Conservation (phyloP, 2,888 invertebrate species). For the Hypena proboscidalis region DNA sequence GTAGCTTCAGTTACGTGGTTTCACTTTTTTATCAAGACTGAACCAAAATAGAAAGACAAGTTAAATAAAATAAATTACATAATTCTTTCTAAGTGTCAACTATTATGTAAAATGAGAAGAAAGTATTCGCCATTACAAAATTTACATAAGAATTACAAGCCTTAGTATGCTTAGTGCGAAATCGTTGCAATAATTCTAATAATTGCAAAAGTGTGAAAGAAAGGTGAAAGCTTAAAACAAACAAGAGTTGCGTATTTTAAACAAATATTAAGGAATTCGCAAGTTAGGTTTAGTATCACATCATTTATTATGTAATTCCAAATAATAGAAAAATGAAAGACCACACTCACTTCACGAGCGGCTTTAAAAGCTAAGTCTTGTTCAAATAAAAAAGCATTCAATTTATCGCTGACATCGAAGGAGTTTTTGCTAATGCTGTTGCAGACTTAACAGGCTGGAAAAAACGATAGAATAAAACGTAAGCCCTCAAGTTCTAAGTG, state of each 20-base stretch:
- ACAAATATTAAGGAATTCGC: slow-evolving; percentile 76
- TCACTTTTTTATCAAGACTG: no score
- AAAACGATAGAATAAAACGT: slow-evolving; percentile 34
- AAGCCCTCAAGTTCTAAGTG: not conserved
- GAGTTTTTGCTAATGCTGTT: slow-evolving; percentile 43
- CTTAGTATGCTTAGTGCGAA: slow-evolving; percentile 6
- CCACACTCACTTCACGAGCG: slow-evolving; percentile 36
- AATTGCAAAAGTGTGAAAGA: slow-evolving; percentile 53
- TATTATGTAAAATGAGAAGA: slow-evolving; percentile 8
- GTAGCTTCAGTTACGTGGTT: no score
- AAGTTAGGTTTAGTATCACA: slow-evolving; percentile 61
- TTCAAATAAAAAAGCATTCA: slow-evolving; percentile 48
- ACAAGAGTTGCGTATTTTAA: slow-evolving; percentile 67
- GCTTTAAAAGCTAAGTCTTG: slow-evolving; percentile 62
- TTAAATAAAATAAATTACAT: not conserved
- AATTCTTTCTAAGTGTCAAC: not conserved
- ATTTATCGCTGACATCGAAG: slow-evolving; percentile 53
- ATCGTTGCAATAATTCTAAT: slow-evolving; percentile 21
- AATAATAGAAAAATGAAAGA: slow-evolving; percentile 46
- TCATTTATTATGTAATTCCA: slow-evolving; percentile 67
- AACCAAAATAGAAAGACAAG: no score
- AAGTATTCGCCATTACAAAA: slow-evolving; percentile 14
- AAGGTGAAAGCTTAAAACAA: slow-evolving; percentile 75
- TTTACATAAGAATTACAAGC: slow-evolving; percentile 6
- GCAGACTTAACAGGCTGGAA: slow-evolving; percentile 26